Evolutionary conservation across 2,888 invertebrate species (phyloP), one percentile per base, ranked within the genome.

Genomic region (Melanophora roralis): DNA sequence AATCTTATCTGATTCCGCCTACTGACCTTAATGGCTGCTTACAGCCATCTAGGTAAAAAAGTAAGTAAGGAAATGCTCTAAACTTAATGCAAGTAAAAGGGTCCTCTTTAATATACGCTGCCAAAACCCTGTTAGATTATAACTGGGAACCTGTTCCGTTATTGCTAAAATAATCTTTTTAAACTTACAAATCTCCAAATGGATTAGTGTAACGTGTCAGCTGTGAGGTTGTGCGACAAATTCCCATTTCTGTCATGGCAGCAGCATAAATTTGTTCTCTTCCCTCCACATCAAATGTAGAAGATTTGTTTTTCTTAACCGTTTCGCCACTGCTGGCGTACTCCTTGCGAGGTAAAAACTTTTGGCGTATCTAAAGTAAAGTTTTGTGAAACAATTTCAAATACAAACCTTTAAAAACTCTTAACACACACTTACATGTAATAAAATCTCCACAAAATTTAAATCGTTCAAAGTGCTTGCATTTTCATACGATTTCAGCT

Each of bases 231-330:
- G 89, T 86, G 34, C 84, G 84, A 62, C 89, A 89, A 32, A 89
- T 67, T 6, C 89, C 89, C 57, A 84, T 83, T 81, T 89, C 89
- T 0, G 88, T 89, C 2, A 89, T 85, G 5, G 85, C 86, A 1
- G 84, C 83, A 3, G 84, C 87, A 78, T 83, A 82, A 8, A 40
- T 45, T 38, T 67, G 62, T 4, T 77, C 67, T 11, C 19, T 36
- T 21, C 55, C 51, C 7, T 68, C 69, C 2, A 55, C 19, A 11
- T 64, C 57, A 0, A 78, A 27, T 8, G 47, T 32, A 6, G 53
- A 38, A 0, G 55, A 7, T 5, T 27, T 27, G 6, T 27, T 43
- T 2, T 4, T 9, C 21, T 14, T 45, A 19, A 0, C 38, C 19
- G 19, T 16, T 21, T 49, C 14, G n/a, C 36, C 60, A 23, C 21